Evolutionary conservation across 2,797 vertebrate species (phyloP).

Genomic region (Spizella passerina): DNA sequence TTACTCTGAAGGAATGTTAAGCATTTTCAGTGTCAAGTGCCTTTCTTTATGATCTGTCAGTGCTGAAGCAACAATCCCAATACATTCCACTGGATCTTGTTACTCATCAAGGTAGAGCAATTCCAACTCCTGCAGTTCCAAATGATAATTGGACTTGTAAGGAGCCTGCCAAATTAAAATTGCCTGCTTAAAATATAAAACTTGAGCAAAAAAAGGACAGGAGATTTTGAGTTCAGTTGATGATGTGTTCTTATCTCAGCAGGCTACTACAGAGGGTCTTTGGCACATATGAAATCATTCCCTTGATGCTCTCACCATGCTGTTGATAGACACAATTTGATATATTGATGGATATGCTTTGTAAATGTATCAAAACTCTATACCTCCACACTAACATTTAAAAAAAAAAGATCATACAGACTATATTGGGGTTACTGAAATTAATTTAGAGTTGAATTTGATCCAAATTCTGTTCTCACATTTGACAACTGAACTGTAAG

Average conservation of each 20-base stretch:
- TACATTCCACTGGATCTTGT: slow-evolving; percentile 25
- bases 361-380: neutral
- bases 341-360: neutral
- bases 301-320: neutral
- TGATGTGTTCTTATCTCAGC: neutral
- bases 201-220: slow-evolving; percentile 23
- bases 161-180: slow-evolving; percentile 66
- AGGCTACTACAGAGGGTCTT: neutral
- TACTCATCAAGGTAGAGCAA: slow-evolving; percentile 31
- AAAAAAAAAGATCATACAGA: neutral
- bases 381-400: neutral
- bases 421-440: neutral
- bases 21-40: neutral
- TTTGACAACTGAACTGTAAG: neutral
- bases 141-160: slow-evolving; percentile 62
- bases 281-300: neutral
- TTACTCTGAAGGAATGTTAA: slow-evolving; percentile 34
- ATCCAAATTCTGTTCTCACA: neutral
- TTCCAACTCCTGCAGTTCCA: slow-evolving; percentile 25
- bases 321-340: neutral
- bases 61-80: neutral
- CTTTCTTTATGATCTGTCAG: slow-evolving; percentile 16
- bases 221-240: slow-evolving; percentile 29
- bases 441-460: neutral
- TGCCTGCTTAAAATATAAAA: slow-evolving; percentile 46